Evolutionary conservation across 2,797 vertebrate genomes (phyloP).

Genomic region (Naso thynnoides): DNA sequence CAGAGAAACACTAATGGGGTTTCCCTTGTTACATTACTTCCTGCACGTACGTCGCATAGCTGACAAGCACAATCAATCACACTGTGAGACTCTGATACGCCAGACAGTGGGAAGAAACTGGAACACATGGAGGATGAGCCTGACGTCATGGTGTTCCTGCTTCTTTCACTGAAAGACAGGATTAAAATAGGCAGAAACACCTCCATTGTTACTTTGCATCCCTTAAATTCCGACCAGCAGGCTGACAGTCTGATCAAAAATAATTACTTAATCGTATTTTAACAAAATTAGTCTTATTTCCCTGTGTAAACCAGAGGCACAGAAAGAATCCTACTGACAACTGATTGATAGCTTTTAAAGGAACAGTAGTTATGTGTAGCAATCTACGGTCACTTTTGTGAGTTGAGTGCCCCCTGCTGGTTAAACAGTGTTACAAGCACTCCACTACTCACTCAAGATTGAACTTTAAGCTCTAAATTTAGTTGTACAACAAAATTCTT

Average conservation of each 20-base stretch:
- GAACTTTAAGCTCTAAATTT: neutral
- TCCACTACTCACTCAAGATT: neutral
- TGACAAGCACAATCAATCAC: slow-evolving; percentile 15
- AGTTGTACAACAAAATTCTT: neutral
- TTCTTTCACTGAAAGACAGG: slow-evolving; percentile 35
- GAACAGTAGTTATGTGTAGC: neutral
- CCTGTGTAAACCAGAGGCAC: neutral
- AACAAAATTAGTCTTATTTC: slow-evolving; percentile 3
- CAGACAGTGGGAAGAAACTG: slow-evolving; percentile 10
- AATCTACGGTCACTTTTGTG: slow-evolving; percentile 21
- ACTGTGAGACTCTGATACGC: neutral
- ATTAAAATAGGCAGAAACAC: slow-evolving; percentile 16
- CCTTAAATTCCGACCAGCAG: slow-evolving; percentile 10
- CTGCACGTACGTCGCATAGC: neutral
- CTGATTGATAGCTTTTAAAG: slow-evolving; percentile 1
- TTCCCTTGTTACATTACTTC: neutral
- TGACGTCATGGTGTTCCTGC: neutral
- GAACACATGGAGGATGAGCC: slow-evolving; percentile 3
- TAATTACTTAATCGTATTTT: neutral
- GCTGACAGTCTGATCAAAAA: neutral
- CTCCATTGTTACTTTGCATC: slow-evolving; percentile 17
- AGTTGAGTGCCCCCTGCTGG: slow-evolving; percentile 73
- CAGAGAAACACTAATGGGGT: slow-evolving; percentile 9
- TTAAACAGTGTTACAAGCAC: neutral
- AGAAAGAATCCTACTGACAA: slow-evolving; percentile 1